Evolutionary conservation across 2,113 vertebrate species (phyloP).

Genomic region (Vombatus ursinus): DNA sequence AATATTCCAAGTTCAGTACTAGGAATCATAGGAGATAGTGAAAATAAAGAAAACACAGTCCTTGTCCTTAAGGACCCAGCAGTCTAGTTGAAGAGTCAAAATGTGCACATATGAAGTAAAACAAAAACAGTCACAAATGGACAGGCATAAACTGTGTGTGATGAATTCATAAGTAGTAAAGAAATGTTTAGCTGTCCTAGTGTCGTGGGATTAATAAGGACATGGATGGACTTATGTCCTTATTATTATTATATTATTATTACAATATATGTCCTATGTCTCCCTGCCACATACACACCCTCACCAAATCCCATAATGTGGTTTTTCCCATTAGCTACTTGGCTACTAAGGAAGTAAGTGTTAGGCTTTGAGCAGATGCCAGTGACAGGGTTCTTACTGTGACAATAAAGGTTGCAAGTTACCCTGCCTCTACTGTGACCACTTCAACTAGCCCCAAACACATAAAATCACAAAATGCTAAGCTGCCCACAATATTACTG

Average conservation of each 20-base stretch:
- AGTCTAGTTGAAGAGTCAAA: neutral
- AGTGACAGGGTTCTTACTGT: neutral
- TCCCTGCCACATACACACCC: neutral
- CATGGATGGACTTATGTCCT: neutral
- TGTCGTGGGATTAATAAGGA: neutral
- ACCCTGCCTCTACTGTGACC: neutral
- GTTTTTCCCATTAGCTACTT: neutral
- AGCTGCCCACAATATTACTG: neutral
- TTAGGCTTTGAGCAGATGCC: neutral
- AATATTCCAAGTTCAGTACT: neutral
- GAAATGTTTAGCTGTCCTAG: neutral
- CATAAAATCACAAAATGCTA: neutral
- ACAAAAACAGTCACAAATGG: neutral
- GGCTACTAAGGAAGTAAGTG: neutral
- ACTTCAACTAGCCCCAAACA: neutral
- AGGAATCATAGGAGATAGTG: neutral
- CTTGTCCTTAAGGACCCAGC: neutral
- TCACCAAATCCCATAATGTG: neutral
- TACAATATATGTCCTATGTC: neutral
- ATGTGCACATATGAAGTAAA: neutral
- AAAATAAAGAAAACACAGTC: neutral
- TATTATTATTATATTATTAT: too few relatives aligned
- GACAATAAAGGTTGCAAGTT: neutral
- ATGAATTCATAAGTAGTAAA: neutral
- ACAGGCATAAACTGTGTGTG: neutral